Evolutionary conservation across 1,140 invertebrate species (phyloP).

Genomic region (Drosophila littoralis): DNA sequence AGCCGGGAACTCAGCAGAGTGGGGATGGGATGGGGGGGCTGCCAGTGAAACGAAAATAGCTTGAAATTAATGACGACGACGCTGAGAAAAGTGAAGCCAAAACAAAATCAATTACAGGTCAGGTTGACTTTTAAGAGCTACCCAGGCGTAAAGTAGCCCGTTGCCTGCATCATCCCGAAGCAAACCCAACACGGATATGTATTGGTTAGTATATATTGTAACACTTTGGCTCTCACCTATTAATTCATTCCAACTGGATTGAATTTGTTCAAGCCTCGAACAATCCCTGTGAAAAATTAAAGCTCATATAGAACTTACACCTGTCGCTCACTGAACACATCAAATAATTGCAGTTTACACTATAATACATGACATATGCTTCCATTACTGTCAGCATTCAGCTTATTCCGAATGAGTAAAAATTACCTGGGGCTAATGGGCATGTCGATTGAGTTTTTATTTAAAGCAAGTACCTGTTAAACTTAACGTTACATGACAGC

Average conservation of each 20-base stretch:
- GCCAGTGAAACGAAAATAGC: slow-evolving; percentile 55
- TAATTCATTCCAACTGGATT: no score
- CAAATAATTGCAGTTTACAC: slow-evolving; percentile 1
- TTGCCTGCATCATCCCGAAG: background rate
- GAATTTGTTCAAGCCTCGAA: no score
- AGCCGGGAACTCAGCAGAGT: slow-evolving; percentile 1
- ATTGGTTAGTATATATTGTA: background rate
- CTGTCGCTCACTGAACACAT: background rate
- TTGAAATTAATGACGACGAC: slow-evolving; percentile 53
- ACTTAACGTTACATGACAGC: no score
- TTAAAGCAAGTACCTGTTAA: no score
- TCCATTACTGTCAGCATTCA: no score
- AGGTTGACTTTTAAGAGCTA: slow-evolving; percentile 31
- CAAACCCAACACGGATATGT: background rate
- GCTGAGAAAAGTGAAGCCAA: slow-evolving; percentile 46
- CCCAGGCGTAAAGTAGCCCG: slow-evolving; percentile 19
- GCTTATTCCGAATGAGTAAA: no score
- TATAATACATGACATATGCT: background rate
- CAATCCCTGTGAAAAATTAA: slow-evolving; percentile 18
- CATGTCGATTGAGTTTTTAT: no score
- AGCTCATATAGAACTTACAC: slow-evolving; percentile 1
- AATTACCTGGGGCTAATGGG: no score
- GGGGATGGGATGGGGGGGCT: slow-evolving; percentile 13
- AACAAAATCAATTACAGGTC: slow-evolving; percentile 51
- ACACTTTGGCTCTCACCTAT: background rate